Conservation (phyloP, 1,140 invertebrate species). For the Homalodisca vitripennis region DNA sequence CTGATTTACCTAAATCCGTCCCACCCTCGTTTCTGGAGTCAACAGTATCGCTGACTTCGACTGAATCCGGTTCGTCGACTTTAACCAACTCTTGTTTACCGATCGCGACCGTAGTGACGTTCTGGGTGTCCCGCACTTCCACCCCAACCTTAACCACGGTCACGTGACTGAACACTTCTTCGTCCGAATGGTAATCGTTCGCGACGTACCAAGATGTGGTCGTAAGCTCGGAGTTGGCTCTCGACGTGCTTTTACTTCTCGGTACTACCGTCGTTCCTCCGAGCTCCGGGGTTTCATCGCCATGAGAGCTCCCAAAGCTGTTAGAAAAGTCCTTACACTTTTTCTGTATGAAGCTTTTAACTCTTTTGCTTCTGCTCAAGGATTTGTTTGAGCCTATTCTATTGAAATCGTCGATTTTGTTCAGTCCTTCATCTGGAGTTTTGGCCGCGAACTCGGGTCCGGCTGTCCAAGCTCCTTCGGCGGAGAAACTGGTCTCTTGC, state of each 20-base stretch:
- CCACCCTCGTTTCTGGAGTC: constrained; percentile 7
- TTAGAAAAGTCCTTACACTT: constrained; percentile 50
- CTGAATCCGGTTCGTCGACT: constrained; percentile 29
- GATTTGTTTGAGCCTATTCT: constrained; percentile 20
- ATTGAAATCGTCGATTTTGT: constrained; percentile 22
- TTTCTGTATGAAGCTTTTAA: constrained; percentile 51
- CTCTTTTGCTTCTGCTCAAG: constrained; percentile 49
- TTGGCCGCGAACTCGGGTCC: not conserved
- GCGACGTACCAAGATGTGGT: constrained; percentile 49
- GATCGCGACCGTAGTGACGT: constrained; percentile 10
- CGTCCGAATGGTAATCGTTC: constrained; percentile 39
- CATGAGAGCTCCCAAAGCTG: constrained; percentile 8
- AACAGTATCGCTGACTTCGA: constrained; percentile 32
- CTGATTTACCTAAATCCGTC: not conserved
- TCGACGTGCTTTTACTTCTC: constrained; percentile 45
- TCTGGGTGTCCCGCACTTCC: constrained; percentile 30
- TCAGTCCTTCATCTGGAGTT: constrained; percentile 8
- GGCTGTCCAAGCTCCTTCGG: constrained; percentile 11
- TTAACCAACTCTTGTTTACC: no score
- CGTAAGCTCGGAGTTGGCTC: constrained; percentile 31
- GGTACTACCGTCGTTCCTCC: constrained; percentile 45
- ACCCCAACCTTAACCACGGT: constrained; percentile 20
- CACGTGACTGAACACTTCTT: constrained; percentile 25
- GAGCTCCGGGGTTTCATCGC: constrained; percentile 34
- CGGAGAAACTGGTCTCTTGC: constrained; percentile 1